phyloP scores from a whole-genome alignment of 1,140 invertebrate genomes.

The Brachionus manjavacas region DNA sequence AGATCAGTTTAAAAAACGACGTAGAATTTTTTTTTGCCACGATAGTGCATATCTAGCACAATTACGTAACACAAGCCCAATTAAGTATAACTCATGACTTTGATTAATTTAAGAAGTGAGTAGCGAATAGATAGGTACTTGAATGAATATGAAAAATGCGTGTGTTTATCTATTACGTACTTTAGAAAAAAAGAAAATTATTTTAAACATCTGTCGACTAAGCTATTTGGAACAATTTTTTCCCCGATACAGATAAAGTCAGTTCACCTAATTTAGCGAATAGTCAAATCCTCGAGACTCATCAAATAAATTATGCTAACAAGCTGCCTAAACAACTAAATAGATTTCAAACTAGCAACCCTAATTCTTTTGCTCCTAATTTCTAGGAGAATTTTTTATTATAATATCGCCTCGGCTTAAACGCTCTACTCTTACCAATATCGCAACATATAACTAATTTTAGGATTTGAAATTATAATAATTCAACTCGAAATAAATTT shows the following conservation, averaged over 20 bases:
- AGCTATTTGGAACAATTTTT: neutral
- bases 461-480: slow-evolving; percentile 36
- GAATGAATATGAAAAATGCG: neutral
- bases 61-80: neutral
- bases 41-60: neutral
- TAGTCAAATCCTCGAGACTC: neutral
- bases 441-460: slow-evolving; percentile 25
- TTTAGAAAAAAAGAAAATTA: neutral
- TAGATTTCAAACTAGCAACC: neutral
- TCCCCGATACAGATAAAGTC: neutral
- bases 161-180: neutral
- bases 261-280: neutral
- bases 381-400: slow-evolving; percentile 10
- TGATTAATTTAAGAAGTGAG: neutral
- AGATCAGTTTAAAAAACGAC: neutral
- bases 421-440: neutral
- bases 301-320: neutral
- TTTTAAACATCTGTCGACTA: neutral
- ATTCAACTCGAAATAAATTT: slow-evolving; percentile 5
- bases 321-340: neutral
- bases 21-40: neutral
- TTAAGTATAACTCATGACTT: neutral
- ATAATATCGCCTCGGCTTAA: neutral
- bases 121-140: neutral
- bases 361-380: slow-evolving; percentile 1